Percentiles rank a stretch among this genome's conserved stretches.
phyloP scores from a whole-genome alignment of 2,113 vertebrate genomes.

The Pygathrix nemaeus region DNA sequence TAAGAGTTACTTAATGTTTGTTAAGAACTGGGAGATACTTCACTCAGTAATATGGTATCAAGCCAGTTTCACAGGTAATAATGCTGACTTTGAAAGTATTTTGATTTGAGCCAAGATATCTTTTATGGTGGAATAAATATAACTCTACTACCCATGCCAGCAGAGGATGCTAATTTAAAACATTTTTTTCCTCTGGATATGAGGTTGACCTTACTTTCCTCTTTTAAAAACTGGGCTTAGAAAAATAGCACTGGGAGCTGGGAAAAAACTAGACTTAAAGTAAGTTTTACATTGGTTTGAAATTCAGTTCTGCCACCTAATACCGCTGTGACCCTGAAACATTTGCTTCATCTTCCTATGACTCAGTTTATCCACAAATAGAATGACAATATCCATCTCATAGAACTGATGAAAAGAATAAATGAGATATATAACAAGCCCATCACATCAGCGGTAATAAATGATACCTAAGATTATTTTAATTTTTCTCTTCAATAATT shows the following conservation, averaged over 20 bases:
- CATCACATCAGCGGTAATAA: neutral
- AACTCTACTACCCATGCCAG: neutral
- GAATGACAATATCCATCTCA: neutral
- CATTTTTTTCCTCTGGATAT: neutral
- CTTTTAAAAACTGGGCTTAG: neutral
- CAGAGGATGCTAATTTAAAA: neutral
- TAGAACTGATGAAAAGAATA: neutral
- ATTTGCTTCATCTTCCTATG: neutral
- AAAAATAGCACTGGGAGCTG: neutral
- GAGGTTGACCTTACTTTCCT: neutral
- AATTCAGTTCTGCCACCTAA: neutral
- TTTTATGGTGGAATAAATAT: neutral
- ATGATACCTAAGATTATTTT: neutral
- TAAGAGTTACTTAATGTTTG: slow-evolving; percentile 7
- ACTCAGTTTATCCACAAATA: neutral
- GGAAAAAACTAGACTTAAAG: neutral
- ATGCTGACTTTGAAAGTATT: neutral
- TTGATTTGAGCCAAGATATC: neutral
- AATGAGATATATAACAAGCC: neutral
- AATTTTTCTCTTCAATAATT: neutral
- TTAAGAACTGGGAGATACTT: neutral
- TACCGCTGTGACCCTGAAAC: neutral
- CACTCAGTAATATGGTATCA: neutral
- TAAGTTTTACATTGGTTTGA: neutral
- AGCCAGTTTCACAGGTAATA: neutral